These are phyloP conservation scores for Scomber colias DNA, from an alignment of 2,113 vertebrate genomes.

Conservation along the genomic window DNA sequence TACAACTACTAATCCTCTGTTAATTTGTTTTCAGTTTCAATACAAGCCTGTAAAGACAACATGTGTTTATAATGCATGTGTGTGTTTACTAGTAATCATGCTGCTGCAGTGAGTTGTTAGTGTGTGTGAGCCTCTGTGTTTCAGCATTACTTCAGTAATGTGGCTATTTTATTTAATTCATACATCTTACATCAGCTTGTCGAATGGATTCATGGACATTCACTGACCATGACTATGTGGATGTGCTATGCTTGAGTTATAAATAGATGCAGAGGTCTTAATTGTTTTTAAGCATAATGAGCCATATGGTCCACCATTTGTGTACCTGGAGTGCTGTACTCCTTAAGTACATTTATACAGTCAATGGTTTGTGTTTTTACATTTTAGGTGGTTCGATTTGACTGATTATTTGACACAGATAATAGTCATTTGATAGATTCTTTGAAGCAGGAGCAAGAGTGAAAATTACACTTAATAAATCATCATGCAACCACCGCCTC, in stretches of 20 bases:
- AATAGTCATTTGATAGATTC: neutral
- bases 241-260: neutral
- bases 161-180: neutral
- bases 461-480: no score
- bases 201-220: neutral
- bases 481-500: no score
- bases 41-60: neutral
- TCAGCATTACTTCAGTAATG: conserved; percentile 17
- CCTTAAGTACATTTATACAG: neutral
- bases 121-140: conserved; percentile 13
- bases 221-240: neutral
- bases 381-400: neutral
- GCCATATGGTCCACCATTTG: neutral
- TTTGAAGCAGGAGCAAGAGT: neutral
- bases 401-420: neutral
- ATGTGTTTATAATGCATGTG: neutral
- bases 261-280: conserved; percentile 20
- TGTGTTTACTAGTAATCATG: neutral
- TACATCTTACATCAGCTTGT: neutral
- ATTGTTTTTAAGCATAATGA: conserved; percentile 15
- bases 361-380: neutral
- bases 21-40: neutral
- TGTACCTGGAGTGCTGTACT: neutral
- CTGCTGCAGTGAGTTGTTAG: conserved; percentile 1
- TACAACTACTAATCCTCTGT: neutral